Conservation (phyloP, 2,888 invertebrate genomes). For the Asteroscopus sphinx region DNA sequence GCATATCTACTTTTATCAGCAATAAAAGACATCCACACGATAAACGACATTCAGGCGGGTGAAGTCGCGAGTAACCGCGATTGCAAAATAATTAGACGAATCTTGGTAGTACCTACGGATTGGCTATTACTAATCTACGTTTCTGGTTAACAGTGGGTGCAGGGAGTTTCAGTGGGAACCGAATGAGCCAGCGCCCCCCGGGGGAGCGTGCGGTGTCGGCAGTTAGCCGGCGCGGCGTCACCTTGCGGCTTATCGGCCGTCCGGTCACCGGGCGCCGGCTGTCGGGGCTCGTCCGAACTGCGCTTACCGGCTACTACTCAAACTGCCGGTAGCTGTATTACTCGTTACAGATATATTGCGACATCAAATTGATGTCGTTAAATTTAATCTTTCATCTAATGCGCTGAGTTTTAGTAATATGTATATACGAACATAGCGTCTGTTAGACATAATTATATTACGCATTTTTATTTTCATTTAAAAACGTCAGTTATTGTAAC, state of each 20-base stretch:
- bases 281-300: constrained; percentile 57
- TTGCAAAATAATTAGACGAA: constrained; percentile 16
- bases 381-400: constrained; percentile 54
- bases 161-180: constrained; percentile 62
- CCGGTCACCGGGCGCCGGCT: constrained; percentile 68
- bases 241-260: constrained; percentile 81
- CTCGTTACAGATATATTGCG: constrained; percentile 56
- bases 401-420: constrained; percentile 27
- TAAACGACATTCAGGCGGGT: too few species aligned
- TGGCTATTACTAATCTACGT: constrained; percentile 69
- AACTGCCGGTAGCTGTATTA: constrained; percentile 39
- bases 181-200: constrained; percentile 66
- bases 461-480: too few species aligned
- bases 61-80: too few species aligned
- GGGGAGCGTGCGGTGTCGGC: constrained; percentile 64
- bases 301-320: constrained; percentile 51
- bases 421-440: constrained; percentile 22
- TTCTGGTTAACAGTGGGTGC: constrained; percentile 63
- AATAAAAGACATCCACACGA: too few species aligned
- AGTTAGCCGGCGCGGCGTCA: constrained; percentile 74
- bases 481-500: too few species aligned
- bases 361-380: constrained; percentile 58
- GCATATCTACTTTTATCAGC: too few species aligned
- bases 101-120: constrained; percentile 38
- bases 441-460: background rate